Percentiles rank a stretch among this genome's conserved stretches.
Conservation (phyloP, 64 coral and sea anemone genomes). For the Acropora tenuis region DNA sequence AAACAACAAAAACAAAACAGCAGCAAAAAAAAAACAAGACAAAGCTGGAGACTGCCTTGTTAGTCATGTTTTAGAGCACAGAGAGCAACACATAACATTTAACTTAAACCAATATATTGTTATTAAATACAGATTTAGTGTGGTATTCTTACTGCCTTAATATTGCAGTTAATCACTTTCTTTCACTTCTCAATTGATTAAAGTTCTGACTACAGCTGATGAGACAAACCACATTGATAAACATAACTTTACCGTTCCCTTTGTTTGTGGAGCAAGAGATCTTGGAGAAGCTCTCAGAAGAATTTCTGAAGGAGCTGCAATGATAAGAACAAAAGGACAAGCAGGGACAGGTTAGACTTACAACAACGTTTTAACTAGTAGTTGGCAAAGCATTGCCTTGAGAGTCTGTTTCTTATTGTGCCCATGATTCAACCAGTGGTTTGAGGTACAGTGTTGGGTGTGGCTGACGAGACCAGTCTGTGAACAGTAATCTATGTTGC, state of each 20-base stretch:
- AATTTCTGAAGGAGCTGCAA: conserved; percentile 95
- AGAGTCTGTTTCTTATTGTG: too few relatives aligned
- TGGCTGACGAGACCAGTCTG: too few relatives aligned
- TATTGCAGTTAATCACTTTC: not conserved
- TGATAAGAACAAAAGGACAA: conserved; percentile 96
- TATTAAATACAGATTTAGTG: not conserved
- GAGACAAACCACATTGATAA: conserved; percentile 92
- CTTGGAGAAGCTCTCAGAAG: conserved; percentile 94
- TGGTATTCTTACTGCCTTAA: not conserved
- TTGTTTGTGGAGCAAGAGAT: conserved; percentile 98
- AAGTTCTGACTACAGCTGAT: conserved; percentile 92
- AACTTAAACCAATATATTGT: not conserved
- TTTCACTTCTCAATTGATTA: conserved; percentile 1
- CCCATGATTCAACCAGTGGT: too few relatives aligned
- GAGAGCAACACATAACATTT: too few relatives aligned
- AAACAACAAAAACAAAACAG: too few relatives aligned
- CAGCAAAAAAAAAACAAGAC: too few relatives aligned
- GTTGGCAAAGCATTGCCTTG: too few relatives aligned
- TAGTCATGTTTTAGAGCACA: too few relatives aligned
- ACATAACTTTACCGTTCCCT: conserved; percentile 94
- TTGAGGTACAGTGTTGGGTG: too few relatives aligned
- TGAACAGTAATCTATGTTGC: too few relatives aligned
- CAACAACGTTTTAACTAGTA: not conserved
- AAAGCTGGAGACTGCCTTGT: too few relatives aligned
- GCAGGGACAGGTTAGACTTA: conserved; percentile 82